Percentiles rank a stretch among this genome's conserved stretches.
phyloP scores from a whole-genome alignment of 2,888 invertebrate species.

The Aspidiotus destructor region DNA sequence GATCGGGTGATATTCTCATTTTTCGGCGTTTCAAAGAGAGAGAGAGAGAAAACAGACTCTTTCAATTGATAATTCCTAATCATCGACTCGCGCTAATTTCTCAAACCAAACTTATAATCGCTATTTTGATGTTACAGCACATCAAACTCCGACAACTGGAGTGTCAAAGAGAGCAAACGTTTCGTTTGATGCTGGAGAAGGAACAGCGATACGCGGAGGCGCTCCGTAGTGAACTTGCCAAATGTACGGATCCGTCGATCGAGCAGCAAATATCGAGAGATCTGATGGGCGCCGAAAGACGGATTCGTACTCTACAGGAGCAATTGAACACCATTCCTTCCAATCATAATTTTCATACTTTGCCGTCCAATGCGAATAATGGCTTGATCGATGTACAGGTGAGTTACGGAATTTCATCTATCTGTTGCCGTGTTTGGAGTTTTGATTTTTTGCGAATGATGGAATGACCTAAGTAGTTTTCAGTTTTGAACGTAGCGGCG shows the following conservation, averaged over 20 bases:
- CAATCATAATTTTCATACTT: slow-evolving; percentile 8
- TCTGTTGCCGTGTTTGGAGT: too few relatives aligned
- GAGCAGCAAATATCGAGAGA: slow-evolving; percentile 44
- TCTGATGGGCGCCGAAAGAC: slow-evolving; percentile 51
- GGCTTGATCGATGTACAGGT: slow-evolving; percentile 21
- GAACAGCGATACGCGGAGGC: slow-evolving; percentile 73
- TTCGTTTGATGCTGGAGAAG: slow-evolving; percentile 80
- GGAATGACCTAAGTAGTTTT: too few relatives aligned
- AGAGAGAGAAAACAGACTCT: too few relatives aligned
- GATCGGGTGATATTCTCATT: too few relatives aligned
- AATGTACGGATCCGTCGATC: slow-evolving; percentile 39
- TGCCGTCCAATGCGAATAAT: slow-evolving; percentile 13
- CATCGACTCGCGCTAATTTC: too few relatives aligned
- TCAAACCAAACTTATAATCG: too few relatives aligned
- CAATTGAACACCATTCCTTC: slow-evolving; percentile 43
- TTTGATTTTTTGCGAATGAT: too few relatives aligned
- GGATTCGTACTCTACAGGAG: slow-evolving; percentile 52
- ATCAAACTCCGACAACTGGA: slow-evolving; percentile 78
- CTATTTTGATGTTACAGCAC: slow-evolving; percentile 49
- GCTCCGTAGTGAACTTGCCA: slow-evolving; percentile 56
- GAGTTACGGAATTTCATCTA: not conserved
- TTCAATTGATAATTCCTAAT: too few relatives aligned
- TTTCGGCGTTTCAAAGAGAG: too few relatives aligned
- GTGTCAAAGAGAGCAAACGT: slow-evolving; percentile 70
- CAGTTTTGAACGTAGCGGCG: not conserved